Evolutionary conservation across 1,140 invertebrate genomes (phyloP), one percentile per base, ranked within the genome.

Genomic region (Drosophila baimaii): DNA sequence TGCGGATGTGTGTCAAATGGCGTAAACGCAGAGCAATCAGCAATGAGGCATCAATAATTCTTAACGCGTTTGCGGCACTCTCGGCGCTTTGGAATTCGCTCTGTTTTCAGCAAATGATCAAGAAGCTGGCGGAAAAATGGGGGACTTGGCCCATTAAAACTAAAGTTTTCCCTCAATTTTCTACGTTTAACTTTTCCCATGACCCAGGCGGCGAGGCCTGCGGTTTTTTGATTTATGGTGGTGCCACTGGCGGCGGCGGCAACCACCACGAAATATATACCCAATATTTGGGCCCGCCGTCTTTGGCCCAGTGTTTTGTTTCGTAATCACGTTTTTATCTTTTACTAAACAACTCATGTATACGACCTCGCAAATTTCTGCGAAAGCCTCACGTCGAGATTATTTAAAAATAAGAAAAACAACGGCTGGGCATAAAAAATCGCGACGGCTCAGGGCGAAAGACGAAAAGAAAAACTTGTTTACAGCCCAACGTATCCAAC

Each of bases 11-110:
- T 79, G 71, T 86, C 83, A 86, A 86, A 86, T 86, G 82, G 82
- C 66, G 70, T 69, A 81, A 86, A 70, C 79, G 83, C 79, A 79
- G 85, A 86, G 82, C 83, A 86, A 86, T 86, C 83, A 82, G 83
- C 83, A 77, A 88, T 79, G 83, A 77, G 76, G 83, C 83, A 86
- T 88, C 83, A 86, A 86, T 86, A 86, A 86, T 88, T 86, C 83
- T 69, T 55, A 88, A 77, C 83, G 83, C 79, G 79, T 82, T 88
- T 44, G 52, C 49, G 51, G 39, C 44, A 77, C 74, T 58, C 43
- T 77, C 63, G 65, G 41, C 61, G 47, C 54, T n/a, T 44, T 10
- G 57, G 72, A 56, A 66, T 75, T 75, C 19, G 33, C 41, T 74
- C 33, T 27, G 46, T 52, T 47, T 73, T 56, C n/a, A 62, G 27